A percentile compares a stretch with the other conserved stretches of the same genome.
phyloP scores from a whole-genome alignment of 2,113 vertebrate genomes.

The Colossoma macropomum region DNA sequence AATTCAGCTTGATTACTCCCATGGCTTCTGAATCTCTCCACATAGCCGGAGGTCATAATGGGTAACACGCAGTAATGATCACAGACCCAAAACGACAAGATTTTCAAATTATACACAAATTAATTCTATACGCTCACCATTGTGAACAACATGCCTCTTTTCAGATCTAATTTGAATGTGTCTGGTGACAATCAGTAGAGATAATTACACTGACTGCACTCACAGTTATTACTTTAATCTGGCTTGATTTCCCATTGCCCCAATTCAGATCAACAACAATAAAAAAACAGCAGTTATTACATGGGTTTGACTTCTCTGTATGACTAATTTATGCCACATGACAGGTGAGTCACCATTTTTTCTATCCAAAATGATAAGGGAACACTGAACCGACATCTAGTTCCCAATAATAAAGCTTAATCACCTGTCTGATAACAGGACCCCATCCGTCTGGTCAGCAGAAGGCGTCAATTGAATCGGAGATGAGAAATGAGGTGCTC shows the following conservation, averaged over 20 bases:
- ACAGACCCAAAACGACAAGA: constrained; percentile 37
- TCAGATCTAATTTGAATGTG: constrained; percentile 54
- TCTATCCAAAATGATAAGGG: not conserved
- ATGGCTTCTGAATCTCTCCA: constrained; percentile 27
- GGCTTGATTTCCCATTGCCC: constrained; percentile 56
- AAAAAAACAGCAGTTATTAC: constrained; percentile 40
- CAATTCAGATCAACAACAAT: constrained; percentile 43
- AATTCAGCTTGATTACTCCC: constrained; percentile 38
- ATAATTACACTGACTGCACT: constrained; percentile 56
- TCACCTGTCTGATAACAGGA: constrained; percentile 41
- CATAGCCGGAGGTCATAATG: constrained; percentile 34
- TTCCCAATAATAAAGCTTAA: constrained; percentile 32
- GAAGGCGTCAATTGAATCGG: not conserved
- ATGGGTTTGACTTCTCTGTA: not conserved
- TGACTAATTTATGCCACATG: constrained; percentile 29
- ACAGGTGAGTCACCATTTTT: not conserved
- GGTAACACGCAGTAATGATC: constrained; percentile 44
- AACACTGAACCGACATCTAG: not conserved
- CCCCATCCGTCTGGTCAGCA: constrained; percentile 4
- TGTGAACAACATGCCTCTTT: constrained; percentile 51
- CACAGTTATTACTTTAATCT: constrained; percentile 52
- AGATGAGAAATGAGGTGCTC: constrained; percentile 12
- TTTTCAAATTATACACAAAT: constrained; percentile 50
- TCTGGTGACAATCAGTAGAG: constrained; percentile 56
- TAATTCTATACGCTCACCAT: constrained; percentile 48